Base-by-base conservation (phyloP, 35 echinoderm and acorn worm genomes). In the Lytechinus pictus region DNA sequence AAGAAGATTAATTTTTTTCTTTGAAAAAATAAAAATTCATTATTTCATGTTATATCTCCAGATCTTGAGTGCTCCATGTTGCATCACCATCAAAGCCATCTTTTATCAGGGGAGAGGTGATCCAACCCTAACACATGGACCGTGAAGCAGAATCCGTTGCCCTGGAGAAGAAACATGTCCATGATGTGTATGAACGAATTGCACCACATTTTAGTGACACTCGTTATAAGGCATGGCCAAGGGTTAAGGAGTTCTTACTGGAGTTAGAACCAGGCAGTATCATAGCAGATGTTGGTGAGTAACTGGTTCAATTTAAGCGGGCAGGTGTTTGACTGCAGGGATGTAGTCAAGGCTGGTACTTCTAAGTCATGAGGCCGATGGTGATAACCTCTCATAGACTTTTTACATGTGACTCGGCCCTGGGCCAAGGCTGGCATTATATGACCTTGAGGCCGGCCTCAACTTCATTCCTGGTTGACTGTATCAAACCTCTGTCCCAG, bases 151-250 rank as follows among this genome's bases (percentile, higher is more conserved):
- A 98, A 92, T 99, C 98, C 19, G 91, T 99, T 12, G 98, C 98
- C 28, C 89, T 99, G 28, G 98, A 99, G 95, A 99, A 99, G 95
- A 96, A 97, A 96, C 98, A 99, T 94, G 98, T 99, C 53, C 96
- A 96, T 61, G 97, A 98, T 96, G 98, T 99, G 44, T 99, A 99
- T 91, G 98, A 99, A 44, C 97, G 96, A 87, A 99, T 99, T 86
- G 98, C 98, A n/a, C 97, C 97, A 8, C 98, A 99, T 57, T 99
- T 99, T 94, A 98, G 95, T 51, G 97, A 99, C 52, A 97, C 96
- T 27, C 96, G 97, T 44, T 99, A 98, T 92, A 99, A 99, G 94
- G 98, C 98, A 52, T 99, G 98, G 98, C 98, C 98, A 0, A 92
- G 96, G 87, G 98, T 99, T 28, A 99, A 97, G 86, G 97, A 98